Conservation (phyloP, 2,113 vertebrate genomes). For the Ictidomys tridecemlineatus region DNA sequence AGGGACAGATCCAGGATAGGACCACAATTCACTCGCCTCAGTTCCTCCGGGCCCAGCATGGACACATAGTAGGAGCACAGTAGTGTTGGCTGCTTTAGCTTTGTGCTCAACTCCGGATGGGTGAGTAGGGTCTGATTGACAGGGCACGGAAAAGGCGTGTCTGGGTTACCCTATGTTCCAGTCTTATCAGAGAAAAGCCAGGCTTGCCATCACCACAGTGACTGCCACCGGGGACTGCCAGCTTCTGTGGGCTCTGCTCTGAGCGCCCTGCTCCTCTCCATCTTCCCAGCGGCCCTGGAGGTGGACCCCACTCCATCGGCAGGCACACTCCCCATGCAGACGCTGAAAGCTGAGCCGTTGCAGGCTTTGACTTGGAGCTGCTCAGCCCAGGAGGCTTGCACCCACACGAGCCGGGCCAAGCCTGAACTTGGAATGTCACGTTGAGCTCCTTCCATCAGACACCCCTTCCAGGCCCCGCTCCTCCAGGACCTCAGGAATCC, state of each 20-base stretch:
- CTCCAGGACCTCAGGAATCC: not conserved
- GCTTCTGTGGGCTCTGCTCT: rapidly evolving
- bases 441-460: not conserved
- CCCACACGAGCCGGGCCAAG: rapidly evolving
- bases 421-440: not conserved
- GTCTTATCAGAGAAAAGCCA: not conserved
- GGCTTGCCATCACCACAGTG: not conserved
- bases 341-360: not conserved
- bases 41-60: too few relatives aligned
- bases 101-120: not conserved
- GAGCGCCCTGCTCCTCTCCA: rapidly evolving
- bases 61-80: rapidly evolving
- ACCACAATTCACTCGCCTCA: not conserved
- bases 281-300: not conserved
- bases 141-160: rapidly evolving
- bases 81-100: not conserved
- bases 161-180: rapidly evolving
- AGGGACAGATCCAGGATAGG: not conserved
- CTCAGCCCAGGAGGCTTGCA: rapidly evolving
- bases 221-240: rapidly evolving
- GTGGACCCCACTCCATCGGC: too few relatives aligned
- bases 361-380: not conserved
- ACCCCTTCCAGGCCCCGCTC: not conserved
- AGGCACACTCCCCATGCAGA: not conserved
- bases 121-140: not conserved